Evolutionary conservation across 2,113 vertebrate genomes (phyloP).

Genomic region (Scopus umbretta): DNA sequence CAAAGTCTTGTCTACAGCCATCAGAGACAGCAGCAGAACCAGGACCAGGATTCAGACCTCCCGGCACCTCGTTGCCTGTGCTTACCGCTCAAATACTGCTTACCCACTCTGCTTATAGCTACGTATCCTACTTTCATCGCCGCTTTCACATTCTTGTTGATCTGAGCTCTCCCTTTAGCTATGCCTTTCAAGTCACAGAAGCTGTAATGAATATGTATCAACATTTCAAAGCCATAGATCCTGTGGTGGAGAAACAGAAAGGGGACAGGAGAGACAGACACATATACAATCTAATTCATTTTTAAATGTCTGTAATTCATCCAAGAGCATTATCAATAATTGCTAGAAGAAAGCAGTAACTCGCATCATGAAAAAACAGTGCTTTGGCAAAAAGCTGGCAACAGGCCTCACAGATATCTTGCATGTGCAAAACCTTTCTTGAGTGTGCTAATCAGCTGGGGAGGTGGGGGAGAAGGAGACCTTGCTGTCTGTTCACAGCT

Average conservation of each 20-base stretch:
- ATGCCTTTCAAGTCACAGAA: slow-evolving; percentile 39
- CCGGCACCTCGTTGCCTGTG: not conserved
- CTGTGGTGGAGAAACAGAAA: slow-evolving; percentile 26
- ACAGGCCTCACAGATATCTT: slow-evolving; percentile 22
- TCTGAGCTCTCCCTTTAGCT: slow-evolving; percentile 49
- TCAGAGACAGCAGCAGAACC: not conserved
- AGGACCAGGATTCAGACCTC: not conserved
- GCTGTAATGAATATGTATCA: slow-evolving; percentile 63
- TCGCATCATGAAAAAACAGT: not conserved
- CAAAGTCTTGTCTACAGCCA: not conserved
- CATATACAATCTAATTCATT: slow-evolving; percentile 46
- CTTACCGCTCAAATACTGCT: not conserved
- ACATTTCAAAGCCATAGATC: slow-evolving; percentile 53
- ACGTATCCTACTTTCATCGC: not conserved
- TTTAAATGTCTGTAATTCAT: slow-evolving; percentile 63
- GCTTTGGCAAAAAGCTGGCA: slow-evolving; percentile 41
- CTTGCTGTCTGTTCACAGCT: slow-evolving; percentile 1
- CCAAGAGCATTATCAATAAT: slow-evolving; percentile 62
- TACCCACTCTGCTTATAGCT: not conserved
- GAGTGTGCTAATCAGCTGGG: slow-evolving; percentile 4
- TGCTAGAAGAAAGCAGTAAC: slow-evolving; percentile 44
- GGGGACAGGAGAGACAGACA: not conserved
- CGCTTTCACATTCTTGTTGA: slow-evolving; percentile 8
- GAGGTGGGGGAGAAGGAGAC: not conserved
- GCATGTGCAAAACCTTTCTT: slow-evolving; percentile 12